Evolutionary conservation across 1,140 invertebrate genomes (phyloP).

Genomic region (Holotrichia oblita): DNA sequence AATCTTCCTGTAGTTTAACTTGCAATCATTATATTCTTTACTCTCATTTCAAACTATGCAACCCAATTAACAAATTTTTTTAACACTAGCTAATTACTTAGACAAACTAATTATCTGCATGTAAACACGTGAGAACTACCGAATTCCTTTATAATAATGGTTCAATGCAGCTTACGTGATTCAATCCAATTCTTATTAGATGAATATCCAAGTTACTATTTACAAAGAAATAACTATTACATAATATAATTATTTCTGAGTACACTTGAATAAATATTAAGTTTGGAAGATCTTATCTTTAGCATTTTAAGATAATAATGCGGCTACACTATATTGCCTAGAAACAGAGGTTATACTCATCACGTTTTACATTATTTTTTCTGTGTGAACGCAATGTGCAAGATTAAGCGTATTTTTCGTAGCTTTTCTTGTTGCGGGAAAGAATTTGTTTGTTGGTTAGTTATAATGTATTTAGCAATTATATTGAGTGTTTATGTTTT

Average conservation of each 20-base stretch:
- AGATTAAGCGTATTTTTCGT: background rate
- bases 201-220: background rate
- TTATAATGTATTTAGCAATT: background rate
- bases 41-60: too few species aligned
- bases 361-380: background rate
- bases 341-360: background rate
- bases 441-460: background rate
- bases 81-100: too few species aligned
- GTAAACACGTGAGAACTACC: too few species aligned
- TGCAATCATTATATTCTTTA: too few species aligned
- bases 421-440: background rate
- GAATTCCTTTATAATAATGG: too few species aligned
- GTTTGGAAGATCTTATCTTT: slow-evolving; percentile 22
- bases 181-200: background rate
- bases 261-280: slow-evolving; percentile 9
- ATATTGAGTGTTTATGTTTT: background rate
- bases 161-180: background rate
- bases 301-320: slow-evolving; percentile 31
- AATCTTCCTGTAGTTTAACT: too few species aligned
- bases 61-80: too few species aligned
- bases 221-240: background rate
- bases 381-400: background rate
- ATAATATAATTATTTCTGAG: slow-evolving; percentile 7
- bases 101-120: too few species aligned
- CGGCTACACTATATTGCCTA: background rate